Conservation (phyloP, 2,797 vertebrate genomes). For the Nyctalus aviator region DNA sequence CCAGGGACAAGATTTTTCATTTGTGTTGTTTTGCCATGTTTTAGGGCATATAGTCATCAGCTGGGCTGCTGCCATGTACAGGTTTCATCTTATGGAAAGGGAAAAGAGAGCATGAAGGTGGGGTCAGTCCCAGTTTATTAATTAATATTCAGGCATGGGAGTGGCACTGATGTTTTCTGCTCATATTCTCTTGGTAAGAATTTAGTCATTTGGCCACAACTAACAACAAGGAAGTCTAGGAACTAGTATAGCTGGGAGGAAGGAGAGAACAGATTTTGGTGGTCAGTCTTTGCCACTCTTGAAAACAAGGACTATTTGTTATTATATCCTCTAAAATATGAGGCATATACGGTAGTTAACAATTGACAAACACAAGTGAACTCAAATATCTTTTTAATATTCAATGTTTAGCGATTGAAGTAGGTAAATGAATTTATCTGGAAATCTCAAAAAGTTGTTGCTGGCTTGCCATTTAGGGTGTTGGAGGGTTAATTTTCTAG, state of each 20-base stretch:
- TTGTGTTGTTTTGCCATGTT: conserved; percentile 51
- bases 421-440: conserved; percentile 47
- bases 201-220: neutral
- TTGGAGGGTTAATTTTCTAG: conserved; percentile 26
- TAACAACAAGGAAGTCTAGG: neutral
- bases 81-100: conserved; percentile 9
- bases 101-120: neutral
- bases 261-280: conserved; percentile 18
- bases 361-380: no score
- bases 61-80: neutral
- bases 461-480: neutral
- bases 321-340: no score
- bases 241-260: neutral
- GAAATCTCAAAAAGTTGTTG: neutral
- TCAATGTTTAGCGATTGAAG: conserved; percentile 16
- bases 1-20: neutral
- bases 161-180: neutral
- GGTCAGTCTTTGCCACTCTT: neutral
- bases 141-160: neutral
- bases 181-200: neutral
- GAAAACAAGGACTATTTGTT: no score
- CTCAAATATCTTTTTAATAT: neutral
- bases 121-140: neutral
- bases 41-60: conserved; percentile 10
- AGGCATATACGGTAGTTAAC: no score